Conservation (phyloP, 2,797 vertebrate genomes). For the Sparus aurata region DNA sequence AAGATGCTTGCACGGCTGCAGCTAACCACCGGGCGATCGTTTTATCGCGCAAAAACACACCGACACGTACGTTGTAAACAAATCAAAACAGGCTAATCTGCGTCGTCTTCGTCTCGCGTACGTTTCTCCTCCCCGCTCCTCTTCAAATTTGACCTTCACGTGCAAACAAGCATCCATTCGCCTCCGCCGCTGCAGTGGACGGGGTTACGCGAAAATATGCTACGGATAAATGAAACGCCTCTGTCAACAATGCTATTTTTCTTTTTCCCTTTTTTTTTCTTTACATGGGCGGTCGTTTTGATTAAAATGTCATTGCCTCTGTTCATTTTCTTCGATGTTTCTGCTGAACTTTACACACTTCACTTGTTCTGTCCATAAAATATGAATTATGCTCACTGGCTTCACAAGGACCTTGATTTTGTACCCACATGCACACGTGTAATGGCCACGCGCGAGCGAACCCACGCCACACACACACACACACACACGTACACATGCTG, state of each 20-base stretch:
- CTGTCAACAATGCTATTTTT: slow-evolving; percentile 78
- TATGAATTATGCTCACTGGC: slow-evolving; percentile 76
- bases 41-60: background rate
- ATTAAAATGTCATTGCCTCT: slow-evolving; percentile 87
- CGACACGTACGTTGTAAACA: background rate
- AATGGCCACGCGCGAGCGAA: slow-evolving; percentile 36
- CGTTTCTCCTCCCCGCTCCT: slow-evolving; percentile 12
- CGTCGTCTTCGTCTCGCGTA: slow-evolving; percentile 17
- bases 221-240: slow-evolving; percentile 75
- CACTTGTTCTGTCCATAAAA: slow-evolving; percentile 85
- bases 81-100: background rate
- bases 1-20: background rate
- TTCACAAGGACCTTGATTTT: slow-evolving; percentile 57
- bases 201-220: slow-evolving; percentile 53
- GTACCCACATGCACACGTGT: slow-evolving; percentile 42
- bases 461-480: no score
- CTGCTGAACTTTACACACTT: slow-evolving; percentile 88
- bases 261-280: slow-evolving; percentile 7
- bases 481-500: slow-evolving; percentile 18
- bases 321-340: slow-evolving; percentile 86
- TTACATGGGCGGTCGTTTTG: slow-evolving; percentile 76
- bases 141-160: slow-evolving; percentile 71
- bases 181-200: slow-evolving; percentile 65
- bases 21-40: background rate
- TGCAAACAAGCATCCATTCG: slow-evolving; percentile 65